Base-by-base conservation (phyloP, 2,113 vertebrate species). In the Azemiops feae region DNA sequence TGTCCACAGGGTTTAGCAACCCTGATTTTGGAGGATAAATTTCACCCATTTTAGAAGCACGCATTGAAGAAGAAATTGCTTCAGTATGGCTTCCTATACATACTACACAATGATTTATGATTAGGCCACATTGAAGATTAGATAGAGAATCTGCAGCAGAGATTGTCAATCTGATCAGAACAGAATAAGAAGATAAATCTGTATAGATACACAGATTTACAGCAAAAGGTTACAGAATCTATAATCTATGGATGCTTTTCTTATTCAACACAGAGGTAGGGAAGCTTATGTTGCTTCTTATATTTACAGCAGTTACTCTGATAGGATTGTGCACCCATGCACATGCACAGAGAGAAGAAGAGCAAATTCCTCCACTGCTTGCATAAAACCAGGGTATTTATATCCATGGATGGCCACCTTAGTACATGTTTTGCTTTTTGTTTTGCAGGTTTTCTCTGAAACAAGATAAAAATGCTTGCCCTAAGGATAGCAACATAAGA, bases 391-490 rank as follows among this genome's bases (percentile, higher is more conserved):
- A 88, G 87, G 50, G 39, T 23, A 20, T 69, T 50, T 92, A 39
- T 69, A 43, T 39, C 54, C 9, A 6, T 22, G 1, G 58, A 1
- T 39, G 2, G 39, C n/a, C 64, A n/a, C 25, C 86, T 64, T 39
- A 43, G 55, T 50, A 5, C 20, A 11, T 45, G 91, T 30, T 2
- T 54, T 10, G 52, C 43, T 23, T 12, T 39, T 90, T 43, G 39
- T 92, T 92, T 93, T 27, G 60, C 39, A 86, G 92, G 88, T 92
- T 89, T 47, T n/a, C 27, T 55, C n/a, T 55, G 23, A 57, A 91
- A 93, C 53, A 89, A 14, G 27, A 88, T 39, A 92, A 47, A 60
- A 94, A 50, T 5, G 0, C 18, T 53, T 89, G 27, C 9, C 34
- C 9, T 34, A 23, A 89, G 52, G 23, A 94, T 94, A 74, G 1